Base-by-base conservation (phyloP, 2,113 vertebrate species). In the Poeciliopsis turrubarensis region DNA sequence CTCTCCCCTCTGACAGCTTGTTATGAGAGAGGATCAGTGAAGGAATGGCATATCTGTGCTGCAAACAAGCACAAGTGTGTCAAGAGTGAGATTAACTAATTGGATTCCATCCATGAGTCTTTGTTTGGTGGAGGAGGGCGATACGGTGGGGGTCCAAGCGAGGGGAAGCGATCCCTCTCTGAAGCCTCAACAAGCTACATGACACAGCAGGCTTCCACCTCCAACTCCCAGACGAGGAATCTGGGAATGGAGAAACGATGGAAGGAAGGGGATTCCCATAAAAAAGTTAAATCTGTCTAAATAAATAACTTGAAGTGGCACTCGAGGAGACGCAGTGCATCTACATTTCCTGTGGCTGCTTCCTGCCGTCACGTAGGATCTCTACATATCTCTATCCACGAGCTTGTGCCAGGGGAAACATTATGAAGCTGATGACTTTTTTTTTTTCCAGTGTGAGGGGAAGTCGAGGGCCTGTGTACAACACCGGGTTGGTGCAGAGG, bases 1-100 rank as follows among this genome's bases (percentile, higher is more conserved):
- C 73, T 75, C 69, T 78, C 72, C 60, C 60, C 81, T 68, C 72
- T 93, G 94, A 95, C 95, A 90, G 89, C 94, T 95, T 95, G 95
- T 96, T 96, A 95, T 94, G 91, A 95, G 92, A 95, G 93, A 95
- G 93, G 86, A 91, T 91, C 93, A 92, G 95, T 89, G 92, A 93
- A 93, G 91, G 80, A 2, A 72, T 71, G 94, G 93, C 93, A 93
- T 94, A 94, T 89, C 88, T 90, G 82, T 85, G 86, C 85, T 90
- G 83, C 51, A 71, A 90, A 81, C 62, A 88, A 90, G 78, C 11
- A 12, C 85, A 94, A 89, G 84, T 88, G 75, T 83, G 93, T 93
- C 89, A 80, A 88, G 79, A 80, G 25, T 81, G 90, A 96, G 95
- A 97, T 96, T 95, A 96, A 95, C 93, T 91, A 91, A 93, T 89